A percentile compares a stretch with the other conserved stretches of the same genome.
phyloP scores from a whole-genome alignment of 2,113 vertebrate species.

The Puma concolor region DNA sequence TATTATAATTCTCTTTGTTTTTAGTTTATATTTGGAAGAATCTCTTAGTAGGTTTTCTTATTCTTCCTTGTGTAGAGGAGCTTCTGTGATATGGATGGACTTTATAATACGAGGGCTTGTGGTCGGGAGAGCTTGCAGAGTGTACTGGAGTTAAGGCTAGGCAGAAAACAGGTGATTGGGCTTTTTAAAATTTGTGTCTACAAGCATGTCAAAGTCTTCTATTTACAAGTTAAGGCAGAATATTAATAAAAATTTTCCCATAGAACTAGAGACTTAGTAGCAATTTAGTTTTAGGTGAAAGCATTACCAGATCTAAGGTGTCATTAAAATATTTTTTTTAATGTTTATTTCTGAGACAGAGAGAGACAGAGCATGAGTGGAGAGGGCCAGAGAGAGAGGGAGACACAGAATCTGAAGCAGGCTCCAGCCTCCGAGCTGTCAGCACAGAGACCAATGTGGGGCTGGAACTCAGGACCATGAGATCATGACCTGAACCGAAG shows the following conservation, averaged over 20 bases:
- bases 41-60: neutral
- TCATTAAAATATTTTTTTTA: neutral
- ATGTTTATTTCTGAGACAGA: too few relatives aligned
- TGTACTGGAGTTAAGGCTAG: neutral
- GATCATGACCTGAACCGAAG: too few relatives aligned
- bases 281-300: neutral
- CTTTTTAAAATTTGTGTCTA: neutral
- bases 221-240: neutral
- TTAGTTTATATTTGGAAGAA: neutral
- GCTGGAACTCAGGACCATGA: too few relatives aligned
- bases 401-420: too few relatives aligned
- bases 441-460: too few relatives aligned
- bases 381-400: too few relatives aligned
- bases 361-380: too few relatives aligned
- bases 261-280: neutral
- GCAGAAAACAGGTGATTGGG: neutral
- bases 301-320: neutral
- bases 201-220: neutral
- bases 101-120: neutral
- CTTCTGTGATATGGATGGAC: neutral
- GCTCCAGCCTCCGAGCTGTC: too few relatives aligned
- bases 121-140: neutral
- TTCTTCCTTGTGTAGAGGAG: neutral
- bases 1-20: neutral
- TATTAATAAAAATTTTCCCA: neutral